Evolutionary conservation across 2,888 invertebrate genomes (phyloP).

Genomic region (Parascotia fuliginaria): DNA sequence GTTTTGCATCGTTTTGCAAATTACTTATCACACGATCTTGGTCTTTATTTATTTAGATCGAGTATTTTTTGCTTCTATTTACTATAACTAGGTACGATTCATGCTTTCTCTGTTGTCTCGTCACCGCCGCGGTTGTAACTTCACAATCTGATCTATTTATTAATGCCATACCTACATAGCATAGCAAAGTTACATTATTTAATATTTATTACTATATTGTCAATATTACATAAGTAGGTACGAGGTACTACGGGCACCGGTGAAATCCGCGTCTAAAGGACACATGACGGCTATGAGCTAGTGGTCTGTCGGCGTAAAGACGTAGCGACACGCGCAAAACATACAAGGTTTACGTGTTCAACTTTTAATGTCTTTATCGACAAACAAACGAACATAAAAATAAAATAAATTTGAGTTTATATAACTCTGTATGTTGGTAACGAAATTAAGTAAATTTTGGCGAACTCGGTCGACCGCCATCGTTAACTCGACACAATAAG

Average conservation of each 20-base stretch:
- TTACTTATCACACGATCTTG: constrained; percentile 26
- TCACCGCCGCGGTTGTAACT: constrained; percentile 40
- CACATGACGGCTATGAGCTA: constrained; percentile 13
- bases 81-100: constrained; percentile 53
- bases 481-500: constrained; percentile 49
- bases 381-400: constrained; percentile 57
- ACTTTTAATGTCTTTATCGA: constrained; percentile 64
- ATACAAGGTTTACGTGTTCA: constrained; percentile 41
- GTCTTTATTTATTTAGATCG: constrained; percentile 26
- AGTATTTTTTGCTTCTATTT: constrained; percentile 58
- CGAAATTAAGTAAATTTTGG: constrained; percentile 58
- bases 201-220: constrained; percentile 63
- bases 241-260: too few species aligned
- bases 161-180: constrained; percentile 58
- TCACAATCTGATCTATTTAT: constrained; percentile 49
- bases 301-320: background rate
- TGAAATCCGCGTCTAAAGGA: constrained; percentile 50
- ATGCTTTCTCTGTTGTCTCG: constrained; percentile 59
- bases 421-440: constrained; percentile 58
- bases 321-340: constrained; percentile 10
- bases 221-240: constrained; percentile 56
- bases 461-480: constrained; percentile 60
- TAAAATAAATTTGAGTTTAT: constrained; percentile 60
- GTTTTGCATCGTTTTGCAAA: background rate
- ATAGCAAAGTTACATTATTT: constrained; percentile 48